These are phyloP conservation scores for Girardinus metallicus DNA, from an alignment of 2,797 vertebrate species.

Conservation along the genomic window DNA sequence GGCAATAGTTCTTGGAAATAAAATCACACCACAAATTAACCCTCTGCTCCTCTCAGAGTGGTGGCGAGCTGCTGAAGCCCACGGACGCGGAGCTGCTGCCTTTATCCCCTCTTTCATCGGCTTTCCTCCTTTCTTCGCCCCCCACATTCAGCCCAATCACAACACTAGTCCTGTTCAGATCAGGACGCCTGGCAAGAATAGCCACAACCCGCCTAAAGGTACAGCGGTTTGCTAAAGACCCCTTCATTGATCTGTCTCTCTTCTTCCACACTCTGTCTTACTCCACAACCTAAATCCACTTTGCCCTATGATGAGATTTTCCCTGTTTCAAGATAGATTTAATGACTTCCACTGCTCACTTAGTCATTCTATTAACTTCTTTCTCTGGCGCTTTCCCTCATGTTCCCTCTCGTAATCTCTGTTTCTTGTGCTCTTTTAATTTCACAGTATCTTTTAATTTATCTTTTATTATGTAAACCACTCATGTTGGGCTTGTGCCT, in stretches of 20 bases:
- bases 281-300: conserved; percentile 53
- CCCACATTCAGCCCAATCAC: conserved; percentile 90
- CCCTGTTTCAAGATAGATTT: conserved; percentile 57
- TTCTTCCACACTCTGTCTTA: conserved; percentile 31
- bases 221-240: conserved; percentile 11
- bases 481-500: conserved; percentile 65
- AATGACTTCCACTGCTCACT: conserved; percentile 65
- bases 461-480: conserved; percentile 78
- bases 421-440: conserved; percentile 70
- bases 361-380: conserved; percentile 61
- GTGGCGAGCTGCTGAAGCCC: conserved; percentile 92
- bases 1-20: conserved; percentile 10
- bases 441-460: conserved; percentile 78
- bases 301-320: conserved; percentile 61
- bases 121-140: conserved; percentile 91
- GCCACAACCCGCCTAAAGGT: conserved; percentile 90
- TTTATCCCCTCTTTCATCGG: conserved; percentile 94
- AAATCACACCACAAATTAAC: conserved; percentile 27
- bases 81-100: conserved; percentile 86
- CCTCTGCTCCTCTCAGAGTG: conserved; percentile 84
- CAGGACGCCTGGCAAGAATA: conserved; percentile 88
- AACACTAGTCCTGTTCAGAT: conserved; percentile 88
- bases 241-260: conserved; percentile 19
- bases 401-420: conserved; percentile 60
- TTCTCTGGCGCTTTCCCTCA: conserved; percentile 23